Base-by-base conservation (phyloP, 2,113 vertebrate genomes). In the Lophura nycthemera region DNA sequence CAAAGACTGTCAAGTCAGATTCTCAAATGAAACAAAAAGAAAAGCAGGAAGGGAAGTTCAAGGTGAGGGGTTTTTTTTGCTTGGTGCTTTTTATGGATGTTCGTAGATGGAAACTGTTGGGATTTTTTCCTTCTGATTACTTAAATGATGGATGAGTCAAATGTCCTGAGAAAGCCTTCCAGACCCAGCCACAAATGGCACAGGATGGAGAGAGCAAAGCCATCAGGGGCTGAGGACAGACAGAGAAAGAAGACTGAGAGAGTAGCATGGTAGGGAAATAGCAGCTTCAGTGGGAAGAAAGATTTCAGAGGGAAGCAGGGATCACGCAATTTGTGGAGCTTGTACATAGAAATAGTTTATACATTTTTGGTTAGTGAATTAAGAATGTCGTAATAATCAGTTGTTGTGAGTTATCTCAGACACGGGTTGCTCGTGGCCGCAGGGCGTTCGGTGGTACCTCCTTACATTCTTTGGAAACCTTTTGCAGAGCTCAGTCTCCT, bases 31-130 rank as follows among this genome's bases (percentile, higher is more conserved):
- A 93, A 87, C 50, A 60, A 57, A 88, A 93, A 95, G 93, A 29
- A 95, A 91, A 93, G 90, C 93, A 96, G 93, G 90, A 90, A 91
- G 76, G 88, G 93, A 96, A 90, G 88, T 94, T 96, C 95, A 96
- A 96, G 92, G 93, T 95, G 92, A 95, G 88, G 70, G 21, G 18
- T 80, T 86, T 86, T 75, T 63, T 81, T 73, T 19, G n/a, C 69
- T 80, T 63, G 57, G 54, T 93, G 78, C 61, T 93, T 96, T 94
- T 91, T 95, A 78, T 72, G 90, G 90, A 85, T 80, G 74, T 75
- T 96, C 83, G 29, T 66, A 69, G 86, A 71, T 87, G 86, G 71
- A 97, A 96, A 85, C 27, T 63, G 47, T 2, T 12, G 0, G 0
- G 63, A 83, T 38, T 61, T 47, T 90, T 76, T 38, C 25, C 76